phyloP scores from a whole-genome alignment of 2,113 vertebrate genomes.

The Cynopterus brachyotis region DNA sequence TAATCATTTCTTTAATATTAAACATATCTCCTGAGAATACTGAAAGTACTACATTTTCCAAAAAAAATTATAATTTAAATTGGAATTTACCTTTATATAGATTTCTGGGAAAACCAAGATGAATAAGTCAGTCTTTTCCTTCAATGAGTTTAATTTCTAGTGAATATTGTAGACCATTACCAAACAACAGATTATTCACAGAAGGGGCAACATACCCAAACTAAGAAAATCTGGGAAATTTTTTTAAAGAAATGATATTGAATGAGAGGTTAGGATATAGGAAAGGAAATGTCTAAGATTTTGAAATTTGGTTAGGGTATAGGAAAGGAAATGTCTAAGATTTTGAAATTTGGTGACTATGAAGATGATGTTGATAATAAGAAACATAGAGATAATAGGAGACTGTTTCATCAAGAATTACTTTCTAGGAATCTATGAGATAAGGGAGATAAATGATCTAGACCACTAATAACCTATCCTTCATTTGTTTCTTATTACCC shows the following conservation, averaged over 20 bases:
- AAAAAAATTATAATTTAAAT: background rate
- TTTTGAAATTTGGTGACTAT: background rate
- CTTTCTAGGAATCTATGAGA: background rate
- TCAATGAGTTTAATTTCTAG: background rate
- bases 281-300: background rate
- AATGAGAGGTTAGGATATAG: background rate
- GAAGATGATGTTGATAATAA: background rate
- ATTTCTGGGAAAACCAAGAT: background rate
- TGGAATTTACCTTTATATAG: background rate
- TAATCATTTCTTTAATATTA: background rate
- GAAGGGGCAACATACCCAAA: background rate
- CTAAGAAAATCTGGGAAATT: background rate
- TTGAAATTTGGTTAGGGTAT: background rate
- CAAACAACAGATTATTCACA: background rate
- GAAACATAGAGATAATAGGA: background rate
- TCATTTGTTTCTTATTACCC: background rate
- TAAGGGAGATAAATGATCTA: background rate
- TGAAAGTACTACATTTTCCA: background rate
- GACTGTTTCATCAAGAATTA: background rate
- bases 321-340: background rate
- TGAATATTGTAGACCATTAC: background rate
- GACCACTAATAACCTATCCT: background rate
- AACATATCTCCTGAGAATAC: background rate
- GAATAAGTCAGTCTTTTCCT: background rate
- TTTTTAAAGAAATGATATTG: background rate